phyloP scores from a whole-genome alignment of 2,797 vertebrate genomes.

The Siniperca obscura region DNA sequence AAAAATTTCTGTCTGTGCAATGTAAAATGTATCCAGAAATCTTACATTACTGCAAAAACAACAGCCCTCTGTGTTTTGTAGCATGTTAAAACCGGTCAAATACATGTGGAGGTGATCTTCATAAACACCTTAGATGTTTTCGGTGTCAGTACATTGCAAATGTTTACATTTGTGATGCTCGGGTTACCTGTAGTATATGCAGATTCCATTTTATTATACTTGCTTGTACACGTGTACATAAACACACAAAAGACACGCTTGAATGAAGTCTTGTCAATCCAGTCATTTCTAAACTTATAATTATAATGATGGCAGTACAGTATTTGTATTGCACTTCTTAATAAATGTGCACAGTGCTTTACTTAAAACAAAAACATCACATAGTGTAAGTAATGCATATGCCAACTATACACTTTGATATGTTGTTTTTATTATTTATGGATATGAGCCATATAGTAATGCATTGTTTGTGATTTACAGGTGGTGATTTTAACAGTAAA shows the following conservation, averaged over 20 bases:
- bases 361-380: conserved; percentile 22
- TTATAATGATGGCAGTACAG: conserved; percentile 36
- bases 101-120: conserved; percentile 10
- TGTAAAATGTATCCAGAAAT: conserved; percentile 10
- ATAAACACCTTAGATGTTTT: neutral
- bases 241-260: conserved; percentile 14
- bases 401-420: neutral
- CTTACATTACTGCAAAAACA: neutral
- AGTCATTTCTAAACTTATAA: conserved; percentile 36
- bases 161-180: conserved; percentile 2
- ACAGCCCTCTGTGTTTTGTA: conserved; percentile 23
- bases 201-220: conserved; percentile 2
- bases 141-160: neutral
- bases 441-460: conserved; percentile 24
- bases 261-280: conserved; percentile 30
- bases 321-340: conserved; percentile 20
- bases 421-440: conserved; percentile 21
- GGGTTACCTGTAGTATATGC: neutral
- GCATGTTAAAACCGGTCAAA: conserved; percentile 34
- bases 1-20: neutral
- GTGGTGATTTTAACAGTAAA: conserved; percentile 84
- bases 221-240: conserved; percentile 11
- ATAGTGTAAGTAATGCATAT: neutral
- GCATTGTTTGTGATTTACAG: conserved; percentile 71
- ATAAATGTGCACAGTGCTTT: conserved; percentile 7